These are phyloP conservation scores for Propsilocerus akamusi DNA, from an alignment of 1,140 invertebrate genomes.

Conservation along the genomic window DNA sequence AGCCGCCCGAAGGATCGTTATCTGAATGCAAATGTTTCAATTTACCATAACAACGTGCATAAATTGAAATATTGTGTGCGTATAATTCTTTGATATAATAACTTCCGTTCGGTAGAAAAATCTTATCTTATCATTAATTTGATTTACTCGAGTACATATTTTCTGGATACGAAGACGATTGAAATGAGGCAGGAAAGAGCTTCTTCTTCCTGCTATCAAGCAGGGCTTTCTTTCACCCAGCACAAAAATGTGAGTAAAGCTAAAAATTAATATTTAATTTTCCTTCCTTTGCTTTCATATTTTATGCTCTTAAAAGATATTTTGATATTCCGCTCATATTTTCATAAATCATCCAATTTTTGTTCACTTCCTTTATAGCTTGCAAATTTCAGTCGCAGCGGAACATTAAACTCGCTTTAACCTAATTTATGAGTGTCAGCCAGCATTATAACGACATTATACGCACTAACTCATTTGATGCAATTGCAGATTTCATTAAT, in stretches of 20 bases:
- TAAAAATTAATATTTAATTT: conserved; percentile 3
- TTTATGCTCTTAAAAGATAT: too few species aligned
- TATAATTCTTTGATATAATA: neutral
- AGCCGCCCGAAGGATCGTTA: neutral
- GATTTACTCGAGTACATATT: neutral
- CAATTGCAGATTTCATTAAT: too few species aligned
- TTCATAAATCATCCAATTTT: too few species aligned
- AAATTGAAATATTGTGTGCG: neutral
- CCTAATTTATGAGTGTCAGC: too few species aligned
- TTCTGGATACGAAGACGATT: neutral
- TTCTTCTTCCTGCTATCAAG: neutral
- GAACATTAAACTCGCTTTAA: too few species aligned
- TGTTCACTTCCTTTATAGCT: too few species aligned
- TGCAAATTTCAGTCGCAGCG: too few species aligned
- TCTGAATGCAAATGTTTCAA: neutral
- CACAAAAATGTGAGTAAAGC: neutral
- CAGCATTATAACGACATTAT: too few species aligned
- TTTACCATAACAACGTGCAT: neutral
- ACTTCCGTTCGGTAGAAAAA: neutral
- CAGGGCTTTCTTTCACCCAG: neutral
- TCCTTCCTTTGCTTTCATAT: too few species aligned
- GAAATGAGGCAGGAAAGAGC: neutral
- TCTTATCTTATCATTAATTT: neutral
- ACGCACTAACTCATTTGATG: too few species aligned
- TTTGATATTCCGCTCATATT: too few species aligned